These are phyloP conservation scores for Onthophagus sagittarius DNA, from an alignment of 2,888 invertebrate species.

Conservation along the genomic window DNA sequence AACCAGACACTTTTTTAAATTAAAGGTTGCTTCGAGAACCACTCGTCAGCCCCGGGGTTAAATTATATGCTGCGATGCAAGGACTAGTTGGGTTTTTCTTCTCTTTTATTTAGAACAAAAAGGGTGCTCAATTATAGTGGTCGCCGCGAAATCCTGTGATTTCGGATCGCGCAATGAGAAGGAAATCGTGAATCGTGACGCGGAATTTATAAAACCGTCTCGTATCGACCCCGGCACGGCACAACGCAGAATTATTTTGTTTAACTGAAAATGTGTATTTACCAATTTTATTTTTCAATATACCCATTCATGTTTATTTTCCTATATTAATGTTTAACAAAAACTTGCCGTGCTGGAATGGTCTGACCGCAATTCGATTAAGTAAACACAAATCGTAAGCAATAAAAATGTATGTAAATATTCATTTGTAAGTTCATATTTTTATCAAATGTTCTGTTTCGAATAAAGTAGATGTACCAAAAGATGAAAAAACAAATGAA, in stretches of 20 bases:
- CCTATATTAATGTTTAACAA: not conserved
- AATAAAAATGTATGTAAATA: not conserved
- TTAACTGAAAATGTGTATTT: not conserved
- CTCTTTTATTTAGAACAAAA: not conserved
- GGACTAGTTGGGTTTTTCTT: not conserved
- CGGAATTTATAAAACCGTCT: not conserved
- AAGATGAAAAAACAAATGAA: not conserved
- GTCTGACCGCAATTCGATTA: not conserved
- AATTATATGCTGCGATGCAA: constrained; percentile 8
- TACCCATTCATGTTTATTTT: not conserved
- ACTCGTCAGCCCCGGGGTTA: constrained; percentile 6
- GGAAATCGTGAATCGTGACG: not conserved
- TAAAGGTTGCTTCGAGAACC: constrained; percentile 2
- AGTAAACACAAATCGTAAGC: not conserved
- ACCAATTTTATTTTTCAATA: not conserved
- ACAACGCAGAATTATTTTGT: not conserved
- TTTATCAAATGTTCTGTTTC: not conserved
- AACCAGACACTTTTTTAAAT: constrained; percentile 11
- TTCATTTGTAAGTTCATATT: not conserved
- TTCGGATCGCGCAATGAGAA: not conserved
- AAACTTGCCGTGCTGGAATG: not conserved
- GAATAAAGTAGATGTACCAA: not conserved
- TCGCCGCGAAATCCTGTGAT: not conserved
- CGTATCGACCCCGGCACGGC: not conserved
- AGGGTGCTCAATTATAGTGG: not conserved